Evolutionary conservation across 2,113 vertebrate genomes (phyloP).

Genomic region (Delphinapterus leucas): DNA sequence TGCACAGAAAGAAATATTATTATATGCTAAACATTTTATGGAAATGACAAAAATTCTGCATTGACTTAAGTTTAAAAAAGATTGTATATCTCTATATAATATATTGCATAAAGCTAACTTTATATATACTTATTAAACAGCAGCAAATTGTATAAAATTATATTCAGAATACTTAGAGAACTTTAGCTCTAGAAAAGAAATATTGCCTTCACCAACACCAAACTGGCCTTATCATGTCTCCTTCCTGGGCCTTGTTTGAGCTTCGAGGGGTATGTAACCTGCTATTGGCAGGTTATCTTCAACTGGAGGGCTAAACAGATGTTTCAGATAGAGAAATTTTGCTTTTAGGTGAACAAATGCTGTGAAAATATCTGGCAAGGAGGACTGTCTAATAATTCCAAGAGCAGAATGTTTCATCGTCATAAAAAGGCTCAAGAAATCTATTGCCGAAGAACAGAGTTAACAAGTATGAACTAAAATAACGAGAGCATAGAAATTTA

Average conservation of each 20-base stretch:
- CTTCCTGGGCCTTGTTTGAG: background rate
- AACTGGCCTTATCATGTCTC: background rate
- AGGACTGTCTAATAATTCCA: background rate
- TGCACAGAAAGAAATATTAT: background rate
- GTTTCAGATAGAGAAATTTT: background rate
- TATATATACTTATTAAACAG: background rate
- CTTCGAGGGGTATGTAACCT: background rate
- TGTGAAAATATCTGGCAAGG: background rate
- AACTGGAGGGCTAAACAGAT: background rate
- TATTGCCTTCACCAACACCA: background rate
- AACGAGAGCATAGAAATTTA: background rate
- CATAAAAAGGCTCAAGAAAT: background rate
- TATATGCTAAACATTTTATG: background rate
- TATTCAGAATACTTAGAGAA: background rate
- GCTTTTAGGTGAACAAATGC: background rate
- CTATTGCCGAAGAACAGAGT: background rate
- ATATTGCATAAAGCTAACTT: background rate
- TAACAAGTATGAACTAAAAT: background rate
- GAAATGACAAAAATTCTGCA: conserved; percentile 9
- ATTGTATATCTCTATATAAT: background rate
- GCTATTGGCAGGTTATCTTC: background rate
- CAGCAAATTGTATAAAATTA: background rate
- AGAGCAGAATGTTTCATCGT: background rate
- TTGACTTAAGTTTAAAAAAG: background rate
- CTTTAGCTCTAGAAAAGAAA: background rate